Percentiles rank a stretch among this genome's conserved stretches.
phyloP scores from a whole-genome alignment of 2,888 invertebrate genomes.

The Lingula anatina region DNA sequence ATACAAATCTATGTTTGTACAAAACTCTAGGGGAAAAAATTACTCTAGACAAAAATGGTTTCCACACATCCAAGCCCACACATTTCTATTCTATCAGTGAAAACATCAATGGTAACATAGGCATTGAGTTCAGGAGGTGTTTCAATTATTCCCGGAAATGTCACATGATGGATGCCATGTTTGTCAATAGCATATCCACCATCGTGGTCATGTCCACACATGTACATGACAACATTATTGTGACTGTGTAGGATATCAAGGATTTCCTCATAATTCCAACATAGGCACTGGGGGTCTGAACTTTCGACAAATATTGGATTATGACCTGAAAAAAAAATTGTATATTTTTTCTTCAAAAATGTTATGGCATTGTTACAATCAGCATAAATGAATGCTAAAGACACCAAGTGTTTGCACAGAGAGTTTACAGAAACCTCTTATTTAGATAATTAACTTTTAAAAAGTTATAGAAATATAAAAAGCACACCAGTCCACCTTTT shows the following conservation, averaged over 20 bases:
- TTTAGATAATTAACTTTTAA: too few relatives aligned
- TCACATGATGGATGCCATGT: slow-evolving; percentile 44
- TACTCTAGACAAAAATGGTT: too few relatives aligned
- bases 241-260: slow-evolving; percentile 32
- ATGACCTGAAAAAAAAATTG: slow-evolving; percentile 33
- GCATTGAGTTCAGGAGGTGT: slow-evolving; percentile 26
- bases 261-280: slow-evolving; percentile 49
- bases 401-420: too few relatives aligned
- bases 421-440: too few relatives aligned
- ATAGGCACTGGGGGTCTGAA: slow-evolving; percentile 24
- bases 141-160: slow-evolving; percentile 47
- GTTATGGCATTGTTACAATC: too few relatives aligned
- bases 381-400: too few relatives aligned
- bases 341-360: too few relatives aligned
- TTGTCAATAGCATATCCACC: slow-evolving; percentile 37
- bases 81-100: slow-evolving; percentile 26
- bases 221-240: slow-evolving; percentile 36
- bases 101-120: slow-evolving; percentile 38
- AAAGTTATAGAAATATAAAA: too few relatives aligned
- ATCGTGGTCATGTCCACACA: slow-evolving; percentile 50
- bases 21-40: too few relatives aligned
- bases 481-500: too few relatives aligned
- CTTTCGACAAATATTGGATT: slow-evolving; percentile 30
- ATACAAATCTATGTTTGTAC: too few relatives aligned
- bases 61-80: slow-evolving; percentile 26